Evolutionary conservation across 1,140 invertebrate species (phyloP).

Genomic region (Temnothorax longispinosus): DNA sequence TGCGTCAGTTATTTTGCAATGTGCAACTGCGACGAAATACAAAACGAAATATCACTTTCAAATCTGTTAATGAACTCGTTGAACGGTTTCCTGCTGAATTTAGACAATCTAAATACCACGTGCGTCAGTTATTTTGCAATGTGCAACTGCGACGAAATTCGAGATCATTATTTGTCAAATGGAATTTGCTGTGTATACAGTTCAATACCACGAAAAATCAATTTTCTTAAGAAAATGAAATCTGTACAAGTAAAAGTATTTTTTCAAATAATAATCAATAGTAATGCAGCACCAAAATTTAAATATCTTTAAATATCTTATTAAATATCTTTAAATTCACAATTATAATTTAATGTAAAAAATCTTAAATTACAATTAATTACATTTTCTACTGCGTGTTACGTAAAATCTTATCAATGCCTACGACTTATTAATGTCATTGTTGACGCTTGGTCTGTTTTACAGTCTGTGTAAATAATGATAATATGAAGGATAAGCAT

Average conservation of each 20-base stretch:
- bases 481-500: neutral
- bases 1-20: neutral
- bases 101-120: neutral
- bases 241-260: neutral
- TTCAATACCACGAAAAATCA: neutral
- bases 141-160: constrained; percentile 3
- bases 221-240: neutral
- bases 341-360: neutral
- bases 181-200: constrained; percentile 2
- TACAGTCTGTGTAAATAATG: constrained; percentile 12
- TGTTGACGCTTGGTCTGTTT: constrained; percentile 1
- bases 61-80: neutral
- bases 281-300: neutral
- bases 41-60: neutral
- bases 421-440: neutral
- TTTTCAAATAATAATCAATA: neutral
- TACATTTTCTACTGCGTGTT: neutral
- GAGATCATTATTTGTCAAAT: neutral
- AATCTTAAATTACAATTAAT: neutral
- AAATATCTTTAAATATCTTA: neutral
- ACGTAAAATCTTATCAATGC: neutral
- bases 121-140: neutral
- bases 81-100: neutral
- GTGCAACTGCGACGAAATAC: neutral
- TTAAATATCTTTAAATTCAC: neutral